These are phyloP conservation scores for Plestiodon gilberti DNA, from an alignment of 2,113 vertebrate species.

Conservation along the genomic window DNA sequence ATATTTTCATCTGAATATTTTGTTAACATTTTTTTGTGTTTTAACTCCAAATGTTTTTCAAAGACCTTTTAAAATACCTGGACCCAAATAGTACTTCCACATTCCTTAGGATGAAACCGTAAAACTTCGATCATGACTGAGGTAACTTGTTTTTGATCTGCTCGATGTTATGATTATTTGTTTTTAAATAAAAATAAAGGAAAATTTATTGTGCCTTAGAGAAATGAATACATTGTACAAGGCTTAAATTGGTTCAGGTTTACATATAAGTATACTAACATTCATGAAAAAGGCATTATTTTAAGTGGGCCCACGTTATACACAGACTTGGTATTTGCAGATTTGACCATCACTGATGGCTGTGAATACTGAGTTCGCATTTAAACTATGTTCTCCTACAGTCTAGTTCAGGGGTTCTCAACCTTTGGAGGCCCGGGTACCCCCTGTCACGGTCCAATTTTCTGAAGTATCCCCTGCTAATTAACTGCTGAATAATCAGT, in stretches of 20 bases:
- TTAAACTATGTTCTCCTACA: neutral
- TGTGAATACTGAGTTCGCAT: no score
- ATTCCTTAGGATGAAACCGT: neutral
- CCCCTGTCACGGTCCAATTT: no score
- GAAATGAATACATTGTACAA: neutral
- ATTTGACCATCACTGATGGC: no score
- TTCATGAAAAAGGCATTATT: no score
- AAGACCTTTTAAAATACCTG: neutral
- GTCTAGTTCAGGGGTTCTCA: no score
- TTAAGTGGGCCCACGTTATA: no score
- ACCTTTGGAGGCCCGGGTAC: no score
- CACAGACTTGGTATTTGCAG: no score
- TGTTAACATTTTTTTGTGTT: neutral
- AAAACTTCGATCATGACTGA: neutral
- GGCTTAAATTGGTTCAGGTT: neutral
- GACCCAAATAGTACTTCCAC: neutral
- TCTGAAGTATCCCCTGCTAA: no score
- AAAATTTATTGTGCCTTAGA: rapidly evolving
- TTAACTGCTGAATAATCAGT: no score
- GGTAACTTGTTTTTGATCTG: neutral
- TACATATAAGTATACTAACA: neutral
- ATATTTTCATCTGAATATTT: neutral
- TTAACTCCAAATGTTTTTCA: neutral
- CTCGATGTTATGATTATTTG: neutral
- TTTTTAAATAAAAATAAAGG: neutral